Evolutionary conservation across 2,113 vertebrate genomes (phyloP).

Genomic region (Pygathrix nemaeus): DNA sequence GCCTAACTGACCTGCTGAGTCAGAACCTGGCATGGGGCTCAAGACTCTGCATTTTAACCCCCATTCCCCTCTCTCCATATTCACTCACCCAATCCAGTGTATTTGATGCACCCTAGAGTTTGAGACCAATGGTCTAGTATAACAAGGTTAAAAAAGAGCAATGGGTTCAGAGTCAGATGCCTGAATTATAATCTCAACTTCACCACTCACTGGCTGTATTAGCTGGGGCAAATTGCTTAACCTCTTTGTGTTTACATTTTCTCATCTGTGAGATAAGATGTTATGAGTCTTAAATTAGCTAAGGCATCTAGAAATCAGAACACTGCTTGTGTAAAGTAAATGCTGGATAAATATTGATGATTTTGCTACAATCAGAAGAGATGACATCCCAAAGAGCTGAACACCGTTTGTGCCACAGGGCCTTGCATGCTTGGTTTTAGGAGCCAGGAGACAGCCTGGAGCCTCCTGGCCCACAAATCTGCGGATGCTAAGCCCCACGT

Average conservation of each 20-base stretch:
- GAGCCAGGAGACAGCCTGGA: background rate
- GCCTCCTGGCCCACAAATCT: background rate
- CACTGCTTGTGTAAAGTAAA: background rate
- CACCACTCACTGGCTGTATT: background rate
- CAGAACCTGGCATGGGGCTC: background rate
- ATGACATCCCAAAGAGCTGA: background rate
- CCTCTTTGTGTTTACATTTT: background rate
- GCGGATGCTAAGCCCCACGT: background rate
- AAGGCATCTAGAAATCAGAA: background rate
- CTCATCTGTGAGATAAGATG: background rate
- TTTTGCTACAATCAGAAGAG: background rate
- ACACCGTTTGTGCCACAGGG: background rate
- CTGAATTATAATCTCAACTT: background rate
- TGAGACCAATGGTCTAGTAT: background rate
- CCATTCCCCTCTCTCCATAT: background rate
- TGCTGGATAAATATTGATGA: background rate
- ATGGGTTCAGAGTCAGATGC: background rate
- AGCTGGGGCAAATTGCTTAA: background rate
- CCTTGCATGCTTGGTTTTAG: background rate
- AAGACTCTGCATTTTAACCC: background rate
- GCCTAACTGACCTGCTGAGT: background rate
- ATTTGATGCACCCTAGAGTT: background rate
- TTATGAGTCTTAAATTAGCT: background rate
- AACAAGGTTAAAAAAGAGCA: background rate
- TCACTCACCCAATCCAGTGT: background rate